phyloP scores from a whole-genome alignment of 2,888 invertebrate genomes.

The Cerastoderma edule region DNA sequence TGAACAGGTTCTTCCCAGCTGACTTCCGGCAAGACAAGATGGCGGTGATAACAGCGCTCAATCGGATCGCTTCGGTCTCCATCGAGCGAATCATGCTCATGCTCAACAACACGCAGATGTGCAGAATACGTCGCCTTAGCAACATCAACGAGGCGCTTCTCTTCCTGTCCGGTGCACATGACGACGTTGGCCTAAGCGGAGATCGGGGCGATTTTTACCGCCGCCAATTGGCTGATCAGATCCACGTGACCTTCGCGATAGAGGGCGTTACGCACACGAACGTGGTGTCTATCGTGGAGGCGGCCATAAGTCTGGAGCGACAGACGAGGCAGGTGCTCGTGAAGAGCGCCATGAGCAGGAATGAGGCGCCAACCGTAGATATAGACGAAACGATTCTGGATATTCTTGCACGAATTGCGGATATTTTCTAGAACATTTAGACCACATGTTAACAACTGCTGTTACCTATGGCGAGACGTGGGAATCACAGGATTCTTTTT shows the following conservation, averaged over 20 bases:
- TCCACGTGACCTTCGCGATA: conserved; percentile 72
- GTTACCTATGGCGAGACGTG: too few species aligned
- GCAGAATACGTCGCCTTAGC: conserved; percentile 68
- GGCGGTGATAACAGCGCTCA: conserved; percentile 62
- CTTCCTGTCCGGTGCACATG: conserved; percentile 74
- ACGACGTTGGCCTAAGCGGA: conserved; percentile 73
- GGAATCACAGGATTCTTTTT: too few species aligned
- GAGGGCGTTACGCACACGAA: conserved; percentile 75
- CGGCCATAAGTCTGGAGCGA: conserved; percentile 68
- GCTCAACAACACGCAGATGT: conserved; percentile 76
- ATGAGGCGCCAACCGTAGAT: conserved; percentile 65
- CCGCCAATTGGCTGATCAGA: conserved; percentile 77
- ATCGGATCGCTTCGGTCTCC: conserved; percentile 73
- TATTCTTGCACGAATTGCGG: conserved; percentile 75
- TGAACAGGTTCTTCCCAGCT: conserved; percentile 40
- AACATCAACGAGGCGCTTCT: conserved; percentile 69
- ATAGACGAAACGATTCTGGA: conserved; percentile 73
- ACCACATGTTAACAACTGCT: too few species aligned
- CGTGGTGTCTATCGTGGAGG: conserved; percentile 69
- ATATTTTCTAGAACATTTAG: conserved; percentile 65
- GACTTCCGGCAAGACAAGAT: conserved; percentile 62
- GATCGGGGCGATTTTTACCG: conserved; percentile 79
- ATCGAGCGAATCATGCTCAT: conserved; percentile 73
- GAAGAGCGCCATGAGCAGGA: conserved; percentile 55
- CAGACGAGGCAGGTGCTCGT: conserved; percentile 66